A percentile compares a stretch with the other conserved stretches of the same genome.
phyloP scores from a whole-genome alignment of 2,888 invertebrate genomes.

The Polymixis lichenea region DNA sequence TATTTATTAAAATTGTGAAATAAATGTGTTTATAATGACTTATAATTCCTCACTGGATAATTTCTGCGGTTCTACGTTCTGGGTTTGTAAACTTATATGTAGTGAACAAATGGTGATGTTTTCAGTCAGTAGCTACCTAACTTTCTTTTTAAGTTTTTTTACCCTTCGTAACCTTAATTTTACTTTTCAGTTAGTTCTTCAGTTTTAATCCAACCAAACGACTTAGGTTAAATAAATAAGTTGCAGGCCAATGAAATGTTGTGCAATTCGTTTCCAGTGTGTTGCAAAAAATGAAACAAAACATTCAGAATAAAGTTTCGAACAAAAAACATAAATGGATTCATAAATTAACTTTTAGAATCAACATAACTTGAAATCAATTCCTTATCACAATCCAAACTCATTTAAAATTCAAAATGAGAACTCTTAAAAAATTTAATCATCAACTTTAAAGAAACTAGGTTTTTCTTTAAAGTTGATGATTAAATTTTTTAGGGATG shows the following conservation, averaged over 20 bases:
- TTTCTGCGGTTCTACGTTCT: conserved; percentile 94
- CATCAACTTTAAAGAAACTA: not conserved
- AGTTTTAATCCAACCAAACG: not conserved
- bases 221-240: not conserved
- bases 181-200: not conserved
- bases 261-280: conserved; percentile 22
- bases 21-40: conserved; percentile 29
- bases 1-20: conserved; percentile 13
- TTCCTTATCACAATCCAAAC: not conserved
- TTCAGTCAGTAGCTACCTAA: conserved; percentile 1
- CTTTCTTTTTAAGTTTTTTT: conserved; percentile 2
- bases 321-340: not conserved
- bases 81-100: conserved; percentile 90
- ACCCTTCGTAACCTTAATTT: not conserved
- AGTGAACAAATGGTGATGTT: not conserved
- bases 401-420: too few relatives aligned
- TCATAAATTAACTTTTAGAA: not conserved
- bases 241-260: conserved; percentile 11
- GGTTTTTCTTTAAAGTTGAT: too few relatives aligned
- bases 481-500: too few relatives aligned
- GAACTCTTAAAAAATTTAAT: not conserved
- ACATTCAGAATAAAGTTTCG: not conserved
- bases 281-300: conserved; percentile 1
- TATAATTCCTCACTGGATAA: conserved; percentile 91
- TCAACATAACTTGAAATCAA: not conserved